Conservation (phyloP, 2,797 vertebrate species). For the Sandelia bainsii region DNA sequence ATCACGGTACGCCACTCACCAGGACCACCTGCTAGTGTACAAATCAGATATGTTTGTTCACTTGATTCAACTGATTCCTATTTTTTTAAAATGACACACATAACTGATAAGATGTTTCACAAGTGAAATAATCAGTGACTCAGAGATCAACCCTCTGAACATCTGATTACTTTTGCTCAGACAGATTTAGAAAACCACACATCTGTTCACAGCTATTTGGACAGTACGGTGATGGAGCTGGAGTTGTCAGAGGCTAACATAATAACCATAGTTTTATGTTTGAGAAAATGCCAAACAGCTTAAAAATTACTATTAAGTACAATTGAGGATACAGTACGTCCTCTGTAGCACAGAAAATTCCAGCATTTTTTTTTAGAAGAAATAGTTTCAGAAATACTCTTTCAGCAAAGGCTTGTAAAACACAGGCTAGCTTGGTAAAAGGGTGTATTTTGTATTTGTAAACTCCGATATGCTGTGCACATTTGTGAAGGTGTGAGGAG, state of each 20-base stretch:
- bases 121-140: not conserved
- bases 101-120: slow-evolving; percentile 5
- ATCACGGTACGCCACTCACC: slow-evolving; percentile 89
- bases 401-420: not conserved
- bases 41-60: slow-evolving; percentile 11
- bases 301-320: not conserved
- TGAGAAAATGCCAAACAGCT: not conserved
- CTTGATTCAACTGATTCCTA: slow-evolving; percentile 5
- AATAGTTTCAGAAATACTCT: not conserved
- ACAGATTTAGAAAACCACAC: not conserved
- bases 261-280: not conserved
- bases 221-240: not conserved
- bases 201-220: slow-evolving; percentile 10
- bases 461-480: slow-evolving; percentile 31
- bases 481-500: slow-evolving; percentile 49
- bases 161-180: slow-evolving; percentile 26
- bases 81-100: slow-evolving; percentile 4
- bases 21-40: not conserved
- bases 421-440: not conserved
- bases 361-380: not conserved
- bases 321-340: not conserved
- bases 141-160: not conserved
- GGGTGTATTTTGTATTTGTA: slow-evolving; percentile 1
- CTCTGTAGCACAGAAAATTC: not conserved
- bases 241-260: slow-evolving; percentile 3